phyloP scores from a whole-genome alignment of 2,113 vertebrate species.

The Sebastes schlegelii region DNA sequence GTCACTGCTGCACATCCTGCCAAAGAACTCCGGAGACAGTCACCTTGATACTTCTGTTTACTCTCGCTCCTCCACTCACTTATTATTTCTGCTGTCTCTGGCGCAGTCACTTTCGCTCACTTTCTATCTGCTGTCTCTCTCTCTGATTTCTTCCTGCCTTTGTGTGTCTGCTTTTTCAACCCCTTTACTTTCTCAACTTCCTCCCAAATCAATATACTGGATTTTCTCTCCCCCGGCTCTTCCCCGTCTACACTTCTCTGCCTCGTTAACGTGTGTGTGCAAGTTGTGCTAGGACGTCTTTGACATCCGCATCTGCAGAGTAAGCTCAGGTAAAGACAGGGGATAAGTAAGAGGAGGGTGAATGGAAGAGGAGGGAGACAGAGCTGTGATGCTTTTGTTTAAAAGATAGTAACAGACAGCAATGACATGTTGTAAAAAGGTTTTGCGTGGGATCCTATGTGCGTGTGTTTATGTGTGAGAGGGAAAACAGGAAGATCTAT shows the following conservation, averaged over 20 bases:
- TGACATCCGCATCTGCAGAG: constrained; percentile 38
- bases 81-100: constrained; percentile 14
- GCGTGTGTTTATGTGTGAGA: background rate
- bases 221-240: constrained; percentile 40
- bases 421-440: background rate
- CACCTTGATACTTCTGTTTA: constrained; percentile 55
- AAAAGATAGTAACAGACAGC: constrained; percentile 4
- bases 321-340: constrained; percentile 22
- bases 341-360: constrained; percentile 13
- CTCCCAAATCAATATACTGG: constrained; percentile 64
- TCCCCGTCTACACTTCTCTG: constrained; percentile 50
- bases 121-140: constrained; percentile 23
- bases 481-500: background rate
- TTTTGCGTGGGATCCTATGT: background rate
- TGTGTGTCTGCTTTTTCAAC: constrained; percentile 38
- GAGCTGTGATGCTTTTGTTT: background rate
- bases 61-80: constrained; percentile 12
- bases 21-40: constrained; percentile 17
- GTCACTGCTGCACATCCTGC: background rate
- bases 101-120: background rate
- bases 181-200: constrained; percentile 56
- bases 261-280: constrained; percentile 23
- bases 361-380: constrained; percentile 4
- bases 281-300: constrained; percentile 7
- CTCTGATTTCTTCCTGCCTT: constrained; percentile 34